Evolutionary conservation across 2,113 vertebrate genomes (phyloP), one percentile per base, ranked within the genome.

Genomic region (Oenanthe melanoleuca): DNA sequence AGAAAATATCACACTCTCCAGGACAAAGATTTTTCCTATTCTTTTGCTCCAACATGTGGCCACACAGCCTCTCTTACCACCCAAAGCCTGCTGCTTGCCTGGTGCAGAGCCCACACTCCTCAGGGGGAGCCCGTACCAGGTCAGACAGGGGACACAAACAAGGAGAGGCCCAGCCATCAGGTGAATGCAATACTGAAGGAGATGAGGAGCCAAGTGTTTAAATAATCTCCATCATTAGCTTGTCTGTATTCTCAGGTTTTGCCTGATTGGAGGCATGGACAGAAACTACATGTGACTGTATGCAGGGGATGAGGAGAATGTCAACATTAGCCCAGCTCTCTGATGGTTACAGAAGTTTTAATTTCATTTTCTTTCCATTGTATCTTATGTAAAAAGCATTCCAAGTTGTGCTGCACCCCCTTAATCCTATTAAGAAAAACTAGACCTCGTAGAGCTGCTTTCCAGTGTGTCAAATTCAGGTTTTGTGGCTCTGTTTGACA

Each of bases 31-130:
- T 75, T 44, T 82, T 77, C 40, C 34, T 63, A 6, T 52, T 71
- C 19, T 81, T 84, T 89, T 24, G 10, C 52, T 74, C 23, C 0
- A 4, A 6, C 0, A 0, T 0, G 0, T 37, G 31, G 59, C 42
- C 37, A 34, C 9, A 2, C n/a, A 45, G 65, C n/a, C 56, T 63
- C 38, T 81, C n/a, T 67, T 25, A 22, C 24, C 40, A 65, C 19
- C 20, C 63, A 77, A 63, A 24, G 20, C 34, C 53, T 80, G 57
- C 37, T 38, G 83, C 52, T 47, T 34, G 11, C 63, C 26, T 11
- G 20, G 45, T 3, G 5, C 91, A 71, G 40, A 37, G 10, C 63
- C 33, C 7, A 0, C 8, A 3, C 9, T 26, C 18, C 31, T 20
- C 12, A 1, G 7, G 63, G 47, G 18, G 67, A 83, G 67, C 14